Evolutionary conservation across 2,797 vertebrate genomes (phyloP), one percentile per base, ranked within the genome.

Genomic region (Gouania willdenowi): DNA sequence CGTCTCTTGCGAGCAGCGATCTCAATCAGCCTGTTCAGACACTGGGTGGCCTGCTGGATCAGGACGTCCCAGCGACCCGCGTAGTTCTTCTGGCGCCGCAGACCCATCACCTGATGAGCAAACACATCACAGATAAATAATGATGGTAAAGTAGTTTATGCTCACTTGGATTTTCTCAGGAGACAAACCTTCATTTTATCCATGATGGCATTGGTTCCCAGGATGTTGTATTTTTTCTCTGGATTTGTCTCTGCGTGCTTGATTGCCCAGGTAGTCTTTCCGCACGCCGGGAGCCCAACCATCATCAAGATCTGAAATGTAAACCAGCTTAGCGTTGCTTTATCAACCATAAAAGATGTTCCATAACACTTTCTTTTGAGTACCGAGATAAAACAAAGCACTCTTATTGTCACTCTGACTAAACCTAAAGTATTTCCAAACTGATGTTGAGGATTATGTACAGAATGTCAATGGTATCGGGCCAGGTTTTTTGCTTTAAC

Each of bases 151-250:
- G 2, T 4, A 1, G 17, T 0, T 0, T 1, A n/a, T n/a, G n/a
- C n/a, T n/a, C n/a, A n/a, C n/a, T n/a, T n/a, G n/a, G n/a, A n/a
- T n/a, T n/a, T 0, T 6, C n/a, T 4, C 3, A 10, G 1, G 0
- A 15, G 11, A 16, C 71, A 35, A 32, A 96, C 94, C 90, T 93
- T 92, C 95, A 98, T 98, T 70, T 97, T 97, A 58, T 97, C 95
- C 93, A 98, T 96, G 69, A 98, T 98, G 38, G 94, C 92, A 11
- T 97, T 97, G 52, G 95, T 97, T 9, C 95, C 95, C 72, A 98
- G 71, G 62, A 95, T 92, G 81, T 96, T 97, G 77, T 89, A 98
- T 42, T 94, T 96, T 81, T 93, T 96, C 18, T 83, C 82, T 1
- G 95, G 93, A 61, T 94, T 85, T 21, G 82, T 83, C 21, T 81